phyloP scores from a whole-genome alignment of 2,888 invertebrate species.

The Cosmia trapezina region DNA sequence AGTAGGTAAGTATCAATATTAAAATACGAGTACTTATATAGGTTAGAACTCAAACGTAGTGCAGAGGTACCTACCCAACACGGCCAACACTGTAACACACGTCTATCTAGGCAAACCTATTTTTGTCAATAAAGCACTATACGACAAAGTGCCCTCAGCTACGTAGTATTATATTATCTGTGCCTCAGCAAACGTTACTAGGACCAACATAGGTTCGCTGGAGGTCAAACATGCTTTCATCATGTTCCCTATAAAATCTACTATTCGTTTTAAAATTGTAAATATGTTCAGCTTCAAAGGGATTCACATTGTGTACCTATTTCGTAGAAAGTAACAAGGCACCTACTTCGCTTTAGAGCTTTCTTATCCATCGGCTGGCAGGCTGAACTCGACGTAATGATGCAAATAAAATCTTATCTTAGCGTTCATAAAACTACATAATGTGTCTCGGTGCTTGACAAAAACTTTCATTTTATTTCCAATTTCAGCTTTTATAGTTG shows the following conservation, averaged over 20 bases:
- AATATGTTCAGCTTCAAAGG: slow-evolving; percentile 18
- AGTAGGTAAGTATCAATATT: no score
- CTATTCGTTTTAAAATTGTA: slow-evolving; percentile 17
- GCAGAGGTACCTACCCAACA: no score
- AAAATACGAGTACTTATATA: no score
- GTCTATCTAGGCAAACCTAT: not conserved
- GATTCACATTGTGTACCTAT: slow-evolving; percentile 15
- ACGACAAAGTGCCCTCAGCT: slow-evolving; percentile 32
- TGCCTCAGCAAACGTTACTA: slow-evolving; percentile 39
- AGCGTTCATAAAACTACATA: slow-evolving; percentile 37
- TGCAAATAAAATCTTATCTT: slow-evolving; percentile 42
- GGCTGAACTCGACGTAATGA: slow-evolving; percentile 21
- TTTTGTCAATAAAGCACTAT: no score
- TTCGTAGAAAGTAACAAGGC: slow-evolving; percentile 9
- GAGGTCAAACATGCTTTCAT: no score
- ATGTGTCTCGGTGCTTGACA: slow-evolving; percentile 8
- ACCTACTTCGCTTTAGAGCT: slow-evolving; percentile 14
- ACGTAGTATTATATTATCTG: no score
- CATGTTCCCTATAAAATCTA: no score
- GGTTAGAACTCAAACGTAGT: no score
- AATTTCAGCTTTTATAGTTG: not conserved
- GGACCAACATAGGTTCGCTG: no score
- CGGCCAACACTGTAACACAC: not conserved
- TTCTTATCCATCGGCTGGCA: slow-evolving; percentile 22
- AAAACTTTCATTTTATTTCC: slow-evolving; percentile 1